Evolutionary conservation across 2,113 vertebrate genomes (phyloP).

Genomic region (Podiceps cristatus): DNA sequence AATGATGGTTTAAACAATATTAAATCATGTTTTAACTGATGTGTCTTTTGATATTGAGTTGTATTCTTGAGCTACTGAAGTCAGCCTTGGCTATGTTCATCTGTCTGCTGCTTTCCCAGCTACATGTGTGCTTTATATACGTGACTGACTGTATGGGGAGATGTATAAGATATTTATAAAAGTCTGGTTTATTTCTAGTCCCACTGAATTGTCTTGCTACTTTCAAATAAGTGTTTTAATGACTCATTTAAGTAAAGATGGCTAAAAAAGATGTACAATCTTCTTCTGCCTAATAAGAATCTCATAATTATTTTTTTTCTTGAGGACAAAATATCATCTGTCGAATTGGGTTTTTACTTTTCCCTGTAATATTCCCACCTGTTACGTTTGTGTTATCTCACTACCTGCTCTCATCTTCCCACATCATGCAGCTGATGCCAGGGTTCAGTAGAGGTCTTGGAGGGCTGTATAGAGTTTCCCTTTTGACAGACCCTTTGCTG

Average conservation of each 20-base stretch:
- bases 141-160: neutral
- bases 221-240: neutral
- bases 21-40: neutral
- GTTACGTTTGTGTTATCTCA: neutral
- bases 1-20: neutral
- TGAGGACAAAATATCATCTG: neutral
- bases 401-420: neutral
- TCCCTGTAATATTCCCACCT: neutral
- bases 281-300: neutral
- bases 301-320: neutral
- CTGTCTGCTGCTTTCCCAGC: neutral
- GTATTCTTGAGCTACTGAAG: neutral
- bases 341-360: neutral
- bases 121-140: neutral
- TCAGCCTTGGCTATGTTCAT: neutral
- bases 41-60: neutral
- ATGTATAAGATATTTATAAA: neutral
- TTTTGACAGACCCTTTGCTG: neutral
- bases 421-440: neutral
- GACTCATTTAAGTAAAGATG: neutral
- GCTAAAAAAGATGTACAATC: neutral
- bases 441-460: neutral
- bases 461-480: neutral
- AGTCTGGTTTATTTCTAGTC: neutral
- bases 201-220: neutral